Conservation (phyloP, 2,888 invertebrate species). For the Thyatira batis region DNA sequence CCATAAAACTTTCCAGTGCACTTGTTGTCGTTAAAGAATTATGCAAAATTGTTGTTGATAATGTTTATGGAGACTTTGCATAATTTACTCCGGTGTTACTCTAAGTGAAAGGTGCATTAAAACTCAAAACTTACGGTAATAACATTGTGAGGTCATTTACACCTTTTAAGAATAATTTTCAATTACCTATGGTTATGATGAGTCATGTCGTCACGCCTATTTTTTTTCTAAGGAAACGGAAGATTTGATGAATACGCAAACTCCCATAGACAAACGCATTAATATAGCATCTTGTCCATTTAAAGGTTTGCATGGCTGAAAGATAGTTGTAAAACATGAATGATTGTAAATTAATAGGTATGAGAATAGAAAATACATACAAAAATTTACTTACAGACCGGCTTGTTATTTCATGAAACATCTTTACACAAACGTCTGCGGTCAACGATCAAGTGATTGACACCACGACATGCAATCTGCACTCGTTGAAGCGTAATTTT, state of each 20-base stretch:
- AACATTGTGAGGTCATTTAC: background rate
- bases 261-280: too few relatives aligned
- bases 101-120: background rate
- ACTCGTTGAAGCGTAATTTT: conserved; percentile 36
- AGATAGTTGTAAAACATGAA: too few relatives aligned
- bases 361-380: too few relatives aligned
- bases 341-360: too few relatives aligned
- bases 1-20: conserved; percentile 47
- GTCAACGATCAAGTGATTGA: conserved; percentile 44
- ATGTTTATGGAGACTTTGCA: conserved; percentile 18
- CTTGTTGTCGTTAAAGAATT: conserved; percentile 18
- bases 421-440: conserved; percentile 37
- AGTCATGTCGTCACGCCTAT: background rate
- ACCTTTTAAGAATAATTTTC: background rate
- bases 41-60: conserved; percentile 34
- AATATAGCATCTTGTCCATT: too few relatives aligned
- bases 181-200: background rate
- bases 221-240: background rate
- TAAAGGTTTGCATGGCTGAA: too few relatives aligned
- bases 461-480: conserved; percentile 43
- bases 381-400: conserved; percentile 11
- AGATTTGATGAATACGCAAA: too few relatives aligned
- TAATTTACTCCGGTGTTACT: conserved; percentile 11
- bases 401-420: conserved; percentile 25
- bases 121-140: background rate